Base-by-base conservation (phyloP, 2,888 invertebrate species). In the Ophion obscuratus region DNA sequence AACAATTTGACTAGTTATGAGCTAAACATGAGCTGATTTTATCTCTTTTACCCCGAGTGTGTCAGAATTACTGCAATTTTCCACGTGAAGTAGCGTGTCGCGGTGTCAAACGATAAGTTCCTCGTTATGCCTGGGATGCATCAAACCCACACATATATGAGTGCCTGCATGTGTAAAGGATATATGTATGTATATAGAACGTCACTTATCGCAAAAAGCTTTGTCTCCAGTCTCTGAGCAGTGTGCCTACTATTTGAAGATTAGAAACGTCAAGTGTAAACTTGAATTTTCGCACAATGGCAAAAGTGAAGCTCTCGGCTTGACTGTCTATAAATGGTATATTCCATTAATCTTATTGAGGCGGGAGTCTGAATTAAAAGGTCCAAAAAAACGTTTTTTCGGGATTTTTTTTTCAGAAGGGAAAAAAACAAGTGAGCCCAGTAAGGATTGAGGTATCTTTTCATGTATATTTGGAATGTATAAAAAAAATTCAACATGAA, bases 11-110 rank as follows among this genome's bases (percentile, higher is more conserved):
- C 27, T 9, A n/a, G 61, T 44, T 20, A 61, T 4, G n/a, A 24
- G n/a, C 10, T 44, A 24, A 24, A 53, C 20, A 53, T 53, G 17
- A 75, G 40, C 40, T 24, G 75, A 40, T 44, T 75, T 47, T 24
- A 44, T 75, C 44, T 75, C 44, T 75, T 59, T 59, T 36, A 20
- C 36, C 24, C 44, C 11, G 20, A 73, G 75, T 64, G 24, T 75
- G 44, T 40, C 36, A 24, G 40, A 64, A 75, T 75, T 75, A 44
- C 40, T 27, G 44, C 75, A 75, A 75, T 62, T 62, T 62, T 62
- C 20, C 44, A 64, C 57, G 59, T 59, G 11, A 36, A 73, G 31
- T 59, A 59, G 40, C 24, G 47, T 62, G 75, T 62, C 17, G 62
- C 75, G 62, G 44, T 47, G n/a, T 40, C 44, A 47, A 24, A 59